phyloP scores from a whole-genome alignment of 2,888 invertebrate species.

The Mesorhabditis spiculigera region DNA sequence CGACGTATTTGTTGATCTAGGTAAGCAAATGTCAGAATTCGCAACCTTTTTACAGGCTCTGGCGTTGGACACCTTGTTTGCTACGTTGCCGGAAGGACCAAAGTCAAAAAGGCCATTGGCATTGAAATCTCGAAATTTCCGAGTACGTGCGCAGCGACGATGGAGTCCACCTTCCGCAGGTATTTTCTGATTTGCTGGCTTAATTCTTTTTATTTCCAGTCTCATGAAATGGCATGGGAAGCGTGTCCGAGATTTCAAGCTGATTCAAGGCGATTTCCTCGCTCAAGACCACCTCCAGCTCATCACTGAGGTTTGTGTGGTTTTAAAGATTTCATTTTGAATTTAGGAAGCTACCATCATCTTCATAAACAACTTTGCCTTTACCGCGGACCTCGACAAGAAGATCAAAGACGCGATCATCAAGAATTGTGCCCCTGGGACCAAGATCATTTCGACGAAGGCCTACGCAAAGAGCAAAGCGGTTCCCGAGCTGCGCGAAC shows the following conservation, averaged over 20 bases:
- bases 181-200: constrained; percentile 63
- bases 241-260: constrained; percentile 68
- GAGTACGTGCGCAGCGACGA: constrained; percentile 81
- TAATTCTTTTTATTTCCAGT: constrained; percentile 66
- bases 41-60: constrained; percentile 58
- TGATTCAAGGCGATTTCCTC: constrained; percentile 82
- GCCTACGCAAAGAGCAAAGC: constrained; percentile 95
- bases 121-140: constrained; percentile 97
- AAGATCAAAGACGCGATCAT: constrained; percentile 61
- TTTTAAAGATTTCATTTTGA: constrained; percentile 5
- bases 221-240: constrained; percentile 99
- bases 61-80: constrained; percentile 96
- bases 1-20: constrained; percentile 95
- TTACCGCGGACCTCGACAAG: constrained; percentile 94
- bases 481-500: constrained; percentile 85
- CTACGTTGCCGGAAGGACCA: constrained; percentile 86
- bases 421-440: constrained; percentile 65
- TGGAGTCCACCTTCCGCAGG: constrained; percentile 45
- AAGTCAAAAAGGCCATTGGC: constrained; percentile 87
- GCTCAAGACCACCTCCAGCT: constrained; percentile 86
- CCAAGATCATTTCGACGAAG: constrained; percentile 94
- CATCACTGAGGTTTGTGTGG: constrained; percentile 74
- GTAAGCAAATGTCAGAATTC: constrained; percentile 64
- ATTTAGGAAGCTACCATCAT: constrained; percentile 69
- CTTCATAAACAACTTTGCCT: constrained; percentile 99